phyloP scores from a whole-genome alignment of 2,888 invertebrate species.

The Unio delphinus region DNA sequence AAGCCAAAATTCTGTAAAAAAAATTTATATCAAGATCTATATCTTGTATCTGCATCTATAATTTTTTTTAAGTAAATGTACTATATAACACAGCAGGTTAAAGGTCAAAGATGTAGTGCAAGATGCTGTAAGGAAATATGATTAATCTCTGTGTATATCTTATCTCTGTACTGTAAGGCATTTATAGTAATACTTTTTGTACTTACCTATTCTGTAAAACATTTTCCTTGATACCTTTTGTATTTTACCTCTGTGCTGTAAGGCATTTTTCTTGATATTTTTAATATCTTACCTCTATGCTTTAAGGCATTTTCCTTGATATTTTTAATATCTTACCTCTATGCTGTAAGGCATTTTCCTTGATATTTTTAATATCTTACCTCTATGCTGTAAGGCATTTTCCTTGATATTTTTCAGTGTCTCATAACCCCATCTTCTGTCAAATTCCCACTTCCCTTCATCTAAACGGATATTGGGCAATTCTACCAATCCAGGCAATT shows the following conservation, averaged over 20 bases:
- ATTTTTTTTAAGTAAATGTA: no score
- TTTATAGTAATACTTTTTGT: neutral
- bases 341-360: conserved; percentile 54
- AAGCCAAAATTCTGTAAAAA: no score
- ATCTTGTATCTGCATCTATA: no score
- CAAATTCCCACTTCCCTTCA: conserved; percentile 78
- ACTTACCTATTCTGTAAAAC: conserved; percentile 8
- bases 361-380: conserved; percentile 45
- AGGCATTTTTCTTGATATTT: no score
- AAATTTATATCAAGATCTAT: no score
- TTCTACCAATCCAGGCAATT: conserved; percentile 28
- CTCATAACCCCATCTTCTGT: conserved; percentile 78
- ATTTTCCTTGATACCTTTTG: conserved; percentile 1
- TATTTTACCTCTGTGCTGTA: conserved; percentile 11
- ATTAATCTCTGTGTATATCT: neutral
- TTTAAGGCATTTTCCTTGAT: no score
- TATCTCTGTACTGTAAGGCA: conserved; percentile 9
- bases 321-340: conserved; percentile 1
- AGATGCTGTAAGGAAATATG: no score
- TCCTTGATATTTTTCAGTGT: conserved; percentile 72
- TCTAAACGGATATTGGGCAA: conserved; percentile 76
- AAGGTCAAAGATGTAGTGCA: no score
- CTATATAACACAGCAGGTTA: no score
- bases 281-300: conserved; percentile 12
- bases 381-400: conserved; percentile 42